phyloP scores from a whole-genome alignment of 2,113 vertebrate genomes.

The Addax nasomaculatus region DNA sequence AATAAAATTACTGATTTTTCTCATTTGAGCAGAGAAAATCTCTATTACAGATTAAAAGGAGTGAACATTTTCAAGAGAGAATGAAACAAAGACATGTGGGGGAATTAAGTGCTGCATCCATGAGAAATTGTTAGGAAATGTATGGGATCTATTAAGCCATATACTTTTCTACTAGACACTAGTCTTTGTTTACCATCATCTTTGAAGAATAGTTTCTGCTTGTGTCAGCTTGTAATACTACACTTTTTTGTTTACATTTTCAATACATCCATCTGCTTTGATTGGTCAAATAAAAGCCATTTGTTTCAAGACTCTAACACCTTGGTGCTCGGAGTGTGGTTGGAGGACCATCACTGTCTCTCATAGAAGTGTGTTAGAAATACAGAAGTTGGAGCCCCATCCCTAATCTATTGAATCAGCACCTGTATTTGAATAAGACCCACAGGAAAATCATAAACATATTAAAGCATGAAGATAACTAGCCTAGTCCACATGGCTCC shows the following conservation, averaged over 20 bases:
- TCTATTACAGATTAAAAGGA: background rate
- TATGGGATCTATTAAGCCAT: background rate
- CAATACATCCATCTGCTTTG: background rate
- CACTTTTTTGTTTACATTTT: background rate
- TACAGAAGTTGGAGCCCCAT: background rate
- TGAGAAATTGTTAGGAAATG: background rate
- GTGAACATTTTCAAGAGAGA: background rate
- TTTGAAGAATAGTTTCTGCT: background rate
- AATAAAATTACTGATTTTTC: background rate
- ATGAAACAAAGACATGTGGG: background rate
- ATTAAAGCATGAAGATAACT: background rate
- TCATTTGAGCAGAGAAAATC: background rate
- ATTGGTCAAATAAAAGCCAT: background rate
- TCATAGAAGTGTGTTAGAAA: background rate
- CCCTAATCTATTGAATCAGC: background rate
- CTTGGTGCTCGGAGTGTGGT: background rate
- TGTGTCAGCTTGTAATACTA: background rate
- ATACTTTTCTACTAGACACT: background rate
- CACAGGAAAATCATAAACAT: background rate
- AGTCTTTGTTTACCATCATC: background rate
- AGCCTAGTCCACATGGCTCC: background rate
- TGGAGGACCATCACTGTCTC: background rate
- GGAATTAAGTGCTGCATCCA: background rate
- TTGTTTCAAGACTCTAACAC: background rate
- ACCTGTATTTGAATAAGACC: background rate